Evolutionary conservation across 2,797 vertebrate genomes (phyloP), one percentile per base, ranked within the genome.

Genomic region (Coilia nasus): DNA sequence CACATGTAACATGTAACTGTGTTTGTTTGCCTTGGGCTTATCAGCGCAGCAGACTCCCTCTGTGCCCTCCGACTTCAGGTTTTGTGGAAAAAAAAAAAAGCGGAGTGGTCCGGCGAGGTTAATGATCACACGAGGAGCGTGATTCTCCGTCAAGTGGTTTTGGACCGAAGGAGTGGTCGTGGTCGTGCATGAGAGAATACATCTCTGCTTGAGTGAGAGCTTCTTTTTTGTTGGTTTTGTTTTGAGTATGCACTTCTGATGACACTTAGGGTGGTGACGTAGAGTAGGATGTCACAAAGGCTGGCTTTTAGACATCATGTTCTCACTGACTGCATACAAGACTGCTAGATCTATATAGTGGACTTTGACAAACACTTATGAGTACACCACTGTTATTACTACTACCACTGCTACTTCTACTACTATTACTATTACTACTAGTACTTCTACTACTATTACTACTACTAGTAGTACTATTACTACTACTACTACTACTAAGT

Each of bases 71-170:
- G 71, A 44, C 71, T 44, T 31, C 71, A 19, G 31, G 15, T 44
- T 78, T 31, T 78, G 17, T 78, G 71, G 71, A 54, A 54, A 41
- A 41, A 41, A 71, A 67, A 14, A 31, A 14, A 31, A 35, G 71
- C 31, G 44, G 19, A 17, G 31, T 78, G 71, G 67, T 78, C 71
- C 31, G 19, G 31, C 7, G 35, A n/a, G 71, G 71, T 78, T 78
- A 78, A 78, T 78, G 71, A 78, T 78, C 71, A 78, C 71, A 78
- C 15, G 19, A 78, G 71, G 35, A 78, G 71, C 19, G 71, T 35
- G 25, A 35, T 21, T 17, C 41, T 31, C 71, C 44, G 71, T 78
- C 71, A 78, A 78, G 41, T 19, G 7, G 31, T 78, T 44, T 41
- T 19, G 31, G 71, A 44, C 31, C 21, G 19, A 21, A 78, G 71